Evolutionary conservation across 1,140 invertebrate genomes (phyloP), one percentile per base, ranked within the genome.

Genomic region (Euura saliciscinereae): DNA sequence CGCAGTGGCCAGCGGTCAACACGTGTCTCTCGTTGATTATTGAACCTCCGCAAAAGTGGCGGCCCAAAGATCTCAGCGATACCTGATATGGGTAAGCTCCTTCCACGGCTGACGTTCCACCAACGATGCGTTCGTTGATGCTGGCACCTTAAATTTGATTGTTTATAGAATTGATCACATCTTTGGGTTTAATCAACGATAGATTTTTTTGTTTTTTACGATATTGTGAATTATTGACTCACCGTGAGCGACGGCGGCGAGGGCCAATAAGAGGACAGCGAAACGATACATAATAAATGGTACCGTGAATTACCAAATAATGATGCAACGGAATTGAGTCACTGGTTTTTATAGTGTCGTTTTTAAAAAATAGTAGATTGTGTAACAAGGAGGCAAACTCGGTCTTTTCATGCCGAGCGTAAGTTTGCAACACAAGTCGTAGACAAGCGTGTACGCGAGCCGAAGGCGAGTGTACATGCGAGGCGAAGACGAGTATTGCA

Each of bases 1-100:
- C 66, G 72, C 87, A 89, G 68, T 89, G 87, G 65, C 80, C 86
- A 2, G 87, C 87, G 1, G 87, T 88, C 8, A 88, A 45, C 44
- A 89, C 80, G 78, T 82, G 87, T 0, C 76, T 45, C 0, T 80
- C 43, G 2, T 70, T 76, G 2, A 89, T 71, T 46, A 89, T 86
- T 13, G 84, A 83, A 71, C 87, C 87, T 5, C 87, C 87, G 71
- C 87, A 89, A 5, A 84, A 80, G 77, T 87, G 86, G 28, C 28
- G 28, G 2, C 79, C 79, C 2, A 73, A 77, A n/a, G 2, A 43
- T 75, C 83, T 80, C 13, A 88, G 80, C 45, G 87, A 88, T 13
- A 87, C 82, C 70, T 86, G 85, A 73, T 86, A 88, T 65, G 87
- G 87, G 11, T 82, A 82, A 13, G 71, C 78, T n/a, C 81, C 85